Evolutionary conservation across 2,797 vertebrate species (phyloP).

Genomic region (Cryptoblepharus egeriae): DNA sequence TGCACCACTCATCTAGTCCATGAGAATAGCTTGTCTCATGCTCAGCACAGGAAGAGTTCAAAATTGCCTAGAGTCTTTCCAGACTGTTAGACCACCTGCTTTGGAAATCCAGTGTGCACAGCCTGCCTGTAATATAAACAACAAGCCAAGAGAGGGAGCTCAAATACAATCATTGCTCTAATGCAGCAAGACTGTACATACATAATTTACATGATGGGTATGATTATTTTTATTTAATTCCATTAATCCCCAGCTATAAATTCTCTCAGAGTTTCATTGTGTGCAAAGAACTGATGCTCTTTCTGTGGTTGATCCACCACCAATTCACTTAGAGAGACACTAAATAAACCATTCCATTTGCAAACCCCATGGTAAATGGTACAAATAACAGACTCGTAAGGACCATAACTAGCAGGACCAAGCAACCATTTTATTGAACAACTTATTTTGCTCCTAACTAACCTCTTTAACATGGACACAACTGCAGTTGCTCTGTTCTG

Average conservation of each 20-base stretch:
- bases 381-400: neutral
- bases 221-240: constrained; percentile 54
- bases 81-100: constrained; percentile 3
- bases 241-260: constrained; percentile 60
- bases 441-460: no score
- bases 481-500: neutral
- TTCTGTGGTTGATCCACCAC: neutral
- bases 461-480: neutral
- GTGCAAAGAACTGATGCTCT: constrained; percentile 46
- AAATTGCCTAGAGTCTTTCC: neutral
- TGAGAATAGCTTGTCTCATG: neutral
- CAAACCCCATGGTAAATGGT: neutral
- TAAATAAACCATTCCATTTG: neutral
- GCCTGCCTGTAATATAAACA: constrained; percentile 40
- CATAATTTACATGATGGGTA: constrained; percentile 31
- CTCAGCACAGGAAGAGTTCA: neutral
- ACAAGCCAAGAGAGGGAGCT: constrained; percentile 68
- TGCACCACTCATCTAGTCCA: neutral
- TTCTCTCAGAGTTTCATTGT: constrained; percentile 43
- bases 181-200: neutral
- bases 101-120: constrained; percentile 10
- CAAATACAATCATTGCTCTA: constrained; percentile 55
- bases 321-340: neutral
- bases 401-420: neutral
- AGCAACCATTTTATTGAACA: neutral